Base-by-base conservation (phyloP, 92 coral and sea anemone species). In the Actinernus sp. region DNA sequence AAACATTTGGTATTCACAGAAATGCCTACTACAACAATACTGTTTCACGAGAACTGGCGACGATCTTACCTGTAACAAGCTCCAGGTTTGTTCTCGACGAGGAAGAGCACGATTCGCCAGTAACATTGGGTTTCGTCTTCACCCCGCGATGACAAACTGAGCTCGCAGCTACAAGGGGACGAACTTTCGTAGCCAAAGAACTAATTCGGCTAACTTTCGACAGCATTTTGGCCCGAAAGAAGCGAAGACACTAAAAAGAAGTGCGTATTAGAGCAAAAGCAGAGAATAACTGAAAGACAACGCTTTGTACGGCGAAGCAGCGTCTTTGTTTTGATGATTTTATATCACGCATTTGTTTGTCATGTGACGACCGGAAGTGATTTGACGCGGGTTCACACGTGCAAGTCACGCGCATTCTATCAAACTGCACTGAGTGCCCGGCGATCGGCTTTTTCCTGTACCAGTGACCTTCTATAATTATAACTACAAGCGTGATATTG, bases 281-380 rank as follows among this genome's bases (percentile, higher is more conserved):
- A 14, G 8, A 14, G 41, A 14, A 34, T 34, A 6, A 34, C 41
- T 34, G 41, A 14, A 34, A 6, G 6, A 6, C 6, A 34, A 14
- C 41, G 41, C 41, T 6, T 34, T 34, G 6, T 6, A 34, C 8
- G 6, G 6, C 41, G 41, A 14, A 34, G 41, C 14, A n/a, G n/a
- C n/a, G n/a, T n/a, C n/a, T n/a, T n/a, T n/a, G n/a, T n/a, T n/a
- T 6, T 14, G 41, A 34, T 34, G 41, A 11, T 51, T 25, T 53
- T 68, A 36, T 34, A 39, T 41, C n/a, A 40, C 61, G 75, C 75
- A 43, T 24, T n/a, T 14, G 31, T 52, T 14, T 54, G 75, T 68
- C 75, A 68, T 54, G 63, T 68, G 75, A 68, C 52, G 61, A 68
- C 75, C 75, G 75, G 75, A 68, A 54, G 63, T 68, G 61, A 36